Base-by-base conservation (phyloP, 2,888 invertebrate genomes). In the Anagyrus pseudococci region DNA sequence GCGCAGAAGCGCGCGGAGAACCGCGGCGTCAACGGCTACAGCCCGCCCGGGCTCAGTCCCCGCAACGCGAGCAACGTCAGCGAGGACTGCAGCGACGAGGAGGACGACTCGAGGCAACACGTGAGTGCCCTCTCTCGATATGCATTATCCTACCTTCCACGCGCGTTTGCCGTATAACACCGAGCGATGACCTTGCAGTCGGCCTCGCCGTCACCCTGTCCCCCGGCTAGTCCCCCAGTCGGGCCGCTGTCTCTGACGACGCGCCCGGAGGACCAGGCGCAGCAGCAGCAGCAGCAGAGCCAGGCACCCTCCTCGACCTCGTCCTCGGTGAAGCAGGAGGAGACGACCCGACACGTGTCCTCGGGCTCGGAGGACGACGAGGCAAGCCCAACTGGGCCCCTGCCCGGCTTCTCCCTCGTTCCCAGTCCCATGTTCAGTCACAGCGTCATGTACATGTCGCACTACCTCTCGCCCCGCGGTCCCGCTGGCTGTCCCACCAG, bases 391-490 rank as follows among this genome's bases (percentile, higher is more conserved):
- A 82, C 67, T 83, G 90, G 61, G 53, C 76, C 75, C 0, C 60
- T 88, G 83, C 74, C 89, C 84, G 70, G 85, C 61, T 93, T 93
- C 77, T 92, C 93, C 1, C 85, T 94, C 82, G 91, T 93, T 41
- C 92, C 93, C 54, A 93, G 92, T 78, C 90, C 91, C 0, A 93
- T 93, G 92, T 93, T 93, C 77, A 90, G 91, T 56, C 93, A 93
- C 72, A 91, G 92, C 62, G 93, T 94, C 70, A 93, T 94, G 92
- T 94, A 94, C 77, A 93, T 94, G 93, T 92, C 92, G 73, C 93
- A 93, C 77, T 93, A 93, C 78, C 90, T 93, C 74, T 89, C 90
- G 15, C 78, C 81, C 4, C 78, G 79, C 49, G 78, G 78, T 44
- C 77, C 78, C 15, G 71, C 81, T 33, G 72, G 75, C 48, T 78